Evolutionary conservation across 2,797 vertebrate genomes (phyloP), one percentile per base, ranked within the genome.

Genomic region (Tolypeutes matacus): DNA sequence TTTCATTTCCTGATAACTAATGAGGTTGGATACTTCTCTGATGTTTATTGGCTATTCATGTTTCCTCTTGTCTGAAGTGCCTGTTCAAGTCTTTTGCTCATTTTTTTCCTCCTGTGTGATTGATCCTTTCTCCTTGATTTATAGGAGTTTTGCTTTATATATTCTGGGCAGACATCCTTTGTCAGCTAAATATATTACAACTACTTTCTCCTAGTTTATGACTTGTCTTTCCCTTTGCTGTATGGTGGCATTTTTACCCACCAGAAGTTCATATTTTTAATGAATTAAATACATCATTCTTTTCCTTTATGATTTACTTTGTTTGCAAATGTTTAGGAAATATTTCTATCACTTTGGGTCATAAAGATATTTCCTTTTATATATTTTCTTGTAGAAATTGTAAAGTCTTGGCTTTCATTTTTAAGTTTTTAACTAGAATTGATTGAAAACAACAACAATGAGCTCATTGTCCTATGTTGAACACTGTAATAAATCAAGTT

Each of bases 41-140:
- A 21, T 76, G 58, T 78, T 83, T 75, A n/a, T 49, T 67, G 87
- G 20, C 56, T 51, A 64, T 8, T 36, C 69, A 21, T 60, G 39
- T 27, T 75, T 95, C n/a, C 85, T 86, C 34, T 77, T 46, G 46
- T 46, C 8, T 46, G 46, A 46, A 46, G 46, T 46, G 46, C 46
- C 46, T 46, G 46, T 46, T 65, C 31, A 56, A 25, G 58, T 67
- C 46, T 31, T 85, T 60, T 88, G 29, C 31, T 49, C 14, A 62
- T 78, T 86, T 49, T 86, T 92, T 78, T 82, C 27, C 64, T 82
- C 13, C 1, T 58, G 0, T 34, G 53, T 42, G 17, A 53, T 39
- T 89, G 29, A 31, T 76, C 82, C 56, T 83, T 69, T 91, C 31
- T 83, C 31, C 58, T 58, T 78, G 56, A 85, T 31, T 86, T 77